Base-by-base conservation (phyloP, 2,888 invertebrate genomes). In the Leistus spinibarbis region DNA sequence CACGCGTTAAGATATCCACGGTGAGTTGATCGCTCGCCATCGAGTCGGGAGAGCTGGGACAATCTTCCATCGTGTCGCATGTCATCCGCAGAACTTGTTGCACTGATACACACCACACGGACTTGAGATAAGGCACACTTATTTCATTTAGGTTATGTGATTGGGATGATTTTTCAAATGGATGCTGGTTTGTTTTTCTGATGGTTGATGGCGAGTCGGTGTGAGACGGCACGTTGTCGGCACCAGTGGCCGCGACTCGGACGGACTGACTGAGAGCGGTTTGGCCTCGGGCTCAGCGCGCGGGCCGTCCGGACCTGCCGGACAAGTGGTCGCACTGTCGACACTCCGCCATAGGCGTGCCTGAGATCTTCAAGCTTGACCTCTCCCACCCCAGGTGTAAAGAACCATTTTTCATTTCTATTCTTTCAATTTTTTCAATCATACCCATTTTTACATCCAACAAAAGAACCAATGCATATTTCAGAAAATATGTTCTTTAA, bases 21-120 rank as follows among this genome's bases (percentile, higher is more conserved):
- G 84, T 84, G 70, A 86, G 80, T 78, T 85, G 85, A 78, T 86
- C 86, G 77, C 85, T 83, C 62, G 83, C 83, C 71, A 85, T 80
- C 66, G 85, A 86, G 78, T 86, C 86, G 62, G 86, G 85, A 54
- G 86, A 86, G 77, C 85, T 85, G 68, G 86, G 85, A 78, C 84
- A 82, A 76, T 82, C 83, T 80, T 85, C 84, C 85, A 85, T 84
- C 10, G 24, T 64, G 76, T 64, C 24, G 73, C 67, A 73, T 67
- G 67, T 73, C 67, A 73, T 53, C 27, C 72, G 57, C 65, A 27
- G 22, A 19, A 24, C 16, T 16, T 40, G 40, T 13, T 7, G 13
- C 66, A 40, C 13, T 19, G 10, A 24, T 24, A 23, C 63, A 54
- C 54, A 22, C 60, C 60, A 16, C 60, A 20, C 60, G 20, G 10